A percentile compares a stretch with the other conserved stretches of the same genome.
Evolutionary conservation across 1,140 invertebrate genomes (phyloP).

Genomic region (Himalopsyche phryganea): DNA sequence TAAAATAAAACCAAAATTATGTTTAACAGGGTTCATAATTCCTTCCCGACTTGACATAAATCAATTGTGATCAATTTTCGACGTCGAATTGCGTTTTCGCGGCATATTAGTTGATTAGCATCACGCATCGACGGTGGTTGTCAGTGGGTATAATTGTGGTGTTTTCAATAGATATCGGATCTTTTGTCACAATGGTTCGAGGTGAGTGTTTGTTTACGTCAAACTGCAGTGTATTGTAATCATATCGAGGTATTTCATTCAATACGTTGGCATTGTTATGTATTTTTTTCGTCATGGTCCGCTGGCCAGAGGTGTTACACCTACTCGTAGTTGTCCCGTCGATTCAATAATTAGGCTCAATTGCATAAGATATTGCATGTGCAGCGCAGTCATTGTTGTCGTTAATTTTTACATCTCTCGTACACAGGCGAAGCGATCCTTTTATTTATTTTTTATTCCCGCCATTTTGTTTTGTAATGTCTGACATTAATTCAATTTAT

Average conservation of each 20-base stretch:
- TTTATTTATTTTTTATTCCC: neutral
- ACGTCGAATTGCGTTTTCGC: conserved; percentile 9
- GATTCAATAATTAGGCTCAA: conserved; percentile 10
- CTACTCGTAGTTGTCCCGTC: conserved; percentile 12
- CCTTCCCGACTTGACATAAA: neutral
- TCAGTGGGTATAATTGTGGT: conserved; percentile 6
- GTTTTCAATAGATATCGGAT: neutral
- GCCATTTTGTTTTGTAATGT: neutral
- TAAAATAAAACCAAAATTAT: conserved; percentile 1
- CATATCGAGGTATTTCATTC: neutral
- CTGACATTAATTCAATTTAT: neutral
- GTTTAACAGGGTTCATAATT: too few relatives aligned
- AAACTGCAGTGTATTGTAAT: neutral
- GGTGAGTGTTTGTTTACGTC: conserved; percentile 6
- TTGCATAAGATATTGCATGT: conserved; percentile 24
- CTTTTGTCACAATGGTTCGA: conserved; percentile 15
- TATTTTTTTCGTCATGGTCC: conserved; percentile 12
- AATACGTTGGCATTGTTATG: neutral
- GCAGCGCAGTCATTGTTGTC: neutral
- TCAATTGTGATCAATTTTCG: conserved; percentile 4
- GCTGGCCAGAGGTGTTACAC: conserved; percentile 12
- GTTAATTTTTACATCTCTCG: conserved; percentile 1
- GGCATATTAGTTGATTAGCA: conserved; percentile 5
- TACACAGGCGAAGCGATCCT: neutral
- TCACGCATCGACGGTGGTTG: conserved; percentile 12